Conservation (phyloP, 2,113 vertebrate species). For the Malaclemys terrapin region DNA sequence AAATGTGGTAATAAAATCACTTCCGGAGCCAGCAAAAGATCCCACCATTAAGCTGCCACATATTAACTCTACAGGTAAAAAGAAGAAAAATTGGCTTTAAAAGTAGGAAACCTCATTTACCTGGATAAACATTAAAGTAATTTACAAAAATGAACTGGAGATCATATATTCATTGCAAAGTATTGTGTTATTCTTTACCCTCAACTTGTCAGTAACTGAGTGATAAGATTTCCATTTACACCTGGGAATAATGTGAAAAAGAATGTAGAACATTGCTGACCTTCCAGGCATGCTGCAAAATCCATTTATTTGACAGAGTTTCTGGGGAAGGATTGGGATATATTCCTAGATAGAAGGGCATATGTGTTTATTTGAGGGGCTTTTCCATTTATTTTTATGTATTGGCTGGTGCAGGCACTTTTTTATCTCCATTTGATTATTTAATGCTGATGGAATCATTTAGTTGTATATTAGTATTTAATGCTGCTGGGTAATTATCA, state of each 20-base stretch:
- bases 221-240: not conserved
- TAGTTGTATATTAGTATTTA: not conserved
- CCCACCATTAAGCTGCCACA: fast-evolving
- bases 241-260: not conserved
- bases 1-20: not conserved
- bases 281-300: not conserved
- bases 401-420: not conserved
- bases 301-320: not conserved
- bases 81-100: not conserved
- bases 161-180: not conserved
- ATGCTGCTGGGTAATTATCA: not conserved
- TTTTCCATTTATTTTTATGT: not conserved
- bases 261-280: not conserved
- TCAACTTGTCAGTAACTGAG: not conserved
- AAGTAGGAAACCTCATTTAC: not conserved
- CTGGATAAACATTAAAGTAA: not conserved
- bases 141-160: not conserved
- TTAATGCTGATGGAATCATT: slow-evolving; percentile 10
- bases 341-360: fast-evolving
- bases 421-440: not conserved
- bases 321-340: not conserved
- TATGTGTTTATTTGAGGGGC: not conserved
- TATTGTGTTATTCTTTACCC: not conserved
- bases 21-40: not conserved
- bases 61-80: not conserved